phyloP scores from a whole-genome alignment of 1,140 invertebrate species.

The Amphibalanus amphitrite region DNA sequence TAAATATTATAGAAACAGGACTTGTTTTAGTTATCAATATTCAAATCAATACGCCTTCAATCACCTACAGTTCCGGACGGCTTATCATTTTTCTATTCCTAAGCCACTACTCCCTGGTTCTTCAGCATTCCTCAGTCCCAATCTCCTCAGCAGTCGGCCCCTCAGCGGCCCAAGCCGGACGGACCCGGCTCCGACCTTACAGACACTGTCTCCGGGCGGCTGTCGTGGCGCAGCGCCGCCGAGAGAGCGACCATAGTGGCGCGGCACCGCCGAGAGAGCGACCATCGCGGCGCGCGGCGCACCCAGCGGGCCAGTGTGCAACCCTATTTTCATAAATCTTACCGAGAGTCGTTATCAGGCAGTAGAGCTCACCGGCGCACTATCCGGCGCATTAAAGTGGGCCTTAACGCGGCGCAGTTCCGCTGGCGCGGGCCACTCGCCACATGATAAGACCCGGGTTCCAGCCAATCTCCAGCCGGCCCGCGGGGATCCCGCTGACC shows the following conservation, averaged over 20 bases:
- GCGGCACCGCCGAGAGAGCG: not conserved
- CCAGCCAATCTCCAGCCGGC: not conserved
- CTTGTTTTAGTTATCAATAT: too few relatives aligned
- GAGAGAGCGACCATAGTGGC: not conserved
- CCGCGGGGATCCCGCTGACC: too few relatives aligned
- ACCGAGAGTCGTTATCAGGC: not conserved
- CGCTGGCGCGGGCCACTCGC: not conserved
- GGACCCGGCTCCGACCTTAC: too few relatives aligned
- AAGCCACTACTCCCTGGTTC: too few relatives aligned
- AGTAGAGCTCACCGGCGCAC: not conserved
- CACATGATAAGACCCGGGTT: not conserved
- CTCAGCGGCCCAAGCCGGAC: too few relatives aligned
- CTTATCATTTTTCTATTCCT: too few relatives aligned
- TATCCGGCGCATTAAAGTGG: not conserved
- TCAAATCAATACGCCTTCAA: too few relatives aligned
- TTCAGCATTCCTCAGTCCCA: too few relatives aligned
- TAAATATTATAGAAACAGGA: too few relatives aligned
- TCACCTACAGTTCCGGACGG: too few relatives aligned
- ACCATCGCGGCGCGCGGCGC: not conserved
- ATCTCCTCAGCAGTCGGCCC: too few relatives aligned
- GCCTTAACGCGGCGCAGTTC: not conserved
- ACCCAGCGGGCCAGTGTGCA: not conserved
- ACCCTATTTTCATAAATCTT: not conserved
- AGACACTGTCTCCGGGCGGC: not conserved
- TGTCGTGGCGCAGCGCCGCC: not conserved